Percentiles rank a stretch among this genome's conserved stretches.
Evolutionary conservation across 1,140 invertebrate species (phyloP).

Genomic region (Lordiphosa stackelbergi): DNA sequence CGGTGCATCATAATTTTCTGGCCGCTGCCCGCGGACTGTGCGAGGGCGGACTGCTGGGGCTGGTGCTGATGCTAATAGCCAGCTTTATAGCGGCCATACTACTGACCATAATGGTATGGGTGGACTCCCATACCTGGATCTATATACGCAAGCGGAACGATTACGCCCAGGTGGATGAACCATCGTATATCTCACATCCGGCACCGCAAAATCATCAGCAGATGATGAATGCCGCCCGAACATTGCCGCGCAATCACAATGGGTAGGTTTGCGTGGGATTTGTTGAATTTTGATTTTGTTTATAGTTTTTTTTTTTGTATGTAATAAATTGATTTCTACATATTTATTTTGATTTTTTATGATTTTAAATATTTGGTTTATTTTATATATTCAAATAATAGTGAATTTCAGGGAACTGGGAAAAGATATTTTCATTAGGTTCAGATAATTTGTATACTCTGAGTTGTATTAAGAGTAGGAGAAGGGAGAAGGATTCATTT

Average conservation of each 20-base stretch:
- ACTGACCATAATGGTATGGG: conserved; percentile 93
- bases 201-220: conserved; percentile 76
- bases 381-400: neutral
- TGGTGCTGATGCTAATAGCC: conserved; percentile 90
- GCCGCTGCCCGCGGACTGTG: conserved; percentile 87
- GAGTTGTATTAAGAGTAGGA: no score
- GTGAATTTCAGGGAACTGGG: no score
- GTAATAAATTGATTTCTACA: conserved; percentile 4
- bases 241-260: conserved; percentile 76
- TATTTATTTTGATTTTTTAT: no score
- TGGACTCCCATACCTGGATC: conserved; percentile 97
- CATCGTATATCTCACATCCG: conserved; percentile 76
- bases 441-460: no score
- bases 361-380: neutral
- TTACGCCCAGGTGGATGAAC: conserved; percentile 76
- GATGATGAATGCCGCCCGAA: conserved; percentile 76
- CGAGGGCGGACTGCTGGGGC: conserved; percentile 87
- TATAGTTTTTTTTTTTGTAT: neutral
- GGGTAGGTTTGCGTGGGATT: conserved; percentile 60
- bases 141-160: conserved; percentile 88
- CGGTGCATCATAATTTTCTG: conserved; percentile 87
- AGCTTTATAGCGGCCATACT: conserved; percentile 90
- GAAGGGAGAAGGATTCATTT: no score
- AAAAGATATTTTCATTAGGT: no score
- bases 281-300: no score